A percentile compares a stretch with the other conserved stretches of the same genome.
phyloP scores from a whole-genome alignment of 2,888 invertebrate genomes.

The Leuctra nigra region DNA sequence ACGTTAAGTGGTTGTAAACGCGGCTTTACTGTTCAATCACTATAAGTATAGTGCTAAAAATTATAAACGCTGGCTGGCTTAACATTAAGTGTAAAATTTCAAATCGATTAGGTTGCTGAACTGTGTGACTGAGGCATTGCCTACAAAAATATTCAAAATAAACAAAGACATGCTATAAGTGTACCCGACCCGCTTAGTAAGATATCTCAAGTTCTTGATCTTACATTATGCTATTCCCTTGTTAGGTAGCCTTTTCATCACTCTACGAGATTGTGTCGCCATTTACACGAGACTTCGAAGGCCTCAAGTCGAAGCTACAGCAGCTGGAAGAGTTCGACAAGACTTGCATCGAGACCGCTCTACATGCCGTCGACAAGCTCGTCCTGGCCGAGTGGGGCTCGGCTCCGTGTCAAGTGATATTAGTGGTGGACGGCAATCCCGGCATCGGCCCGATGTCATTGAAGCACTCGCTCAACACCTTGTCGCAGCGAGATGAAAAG shows the following conservation, averaged over 20 bases:
- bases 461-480: constrained; percentile 47
- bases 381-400: constrained; percentile 87
- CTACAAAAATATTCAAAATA: too few relatives aligned
- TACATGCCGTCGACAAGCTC: constrained; percentile 71
- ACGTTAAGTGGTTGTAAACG: too few relatives aligned
- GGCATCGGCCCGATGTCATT: constrained; percentile 61
- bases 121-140: too few relatives aligned
- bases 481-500: constrained; percentile 41
- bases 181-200: too few relatives aligned
- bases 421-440: constrained; percentile 69
- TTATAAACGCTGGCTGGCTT: too few relatives aligned
- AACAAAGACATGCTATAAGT: too few relatives aligned
- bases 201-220: too few relatives aligned
- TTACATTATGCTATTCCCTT: too few relatives aligned
- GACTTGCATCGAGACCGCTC: constrained; percentile 72
- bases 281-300: constrained; percentile 84
- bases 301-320: constrained; percentile 65
- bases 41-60: too few relatives aligned
- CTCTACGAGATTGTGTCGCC: constrained; percentile 60
- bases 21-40: too few relatives aligned
- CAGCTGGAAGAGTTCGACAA: constrained; percentile 80
- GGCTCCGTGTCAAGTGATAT: constrained; percentile 71
- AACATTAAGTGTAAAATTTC: too few relatives aligned
- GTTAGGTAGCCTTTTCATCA: constrained; percentile 47
- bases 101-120: too few relatives aligned